phyloP scores from a whole-genome alignment of 2,113 vertebrate genomes.

The Microcebus ravelobensis region DNA sequence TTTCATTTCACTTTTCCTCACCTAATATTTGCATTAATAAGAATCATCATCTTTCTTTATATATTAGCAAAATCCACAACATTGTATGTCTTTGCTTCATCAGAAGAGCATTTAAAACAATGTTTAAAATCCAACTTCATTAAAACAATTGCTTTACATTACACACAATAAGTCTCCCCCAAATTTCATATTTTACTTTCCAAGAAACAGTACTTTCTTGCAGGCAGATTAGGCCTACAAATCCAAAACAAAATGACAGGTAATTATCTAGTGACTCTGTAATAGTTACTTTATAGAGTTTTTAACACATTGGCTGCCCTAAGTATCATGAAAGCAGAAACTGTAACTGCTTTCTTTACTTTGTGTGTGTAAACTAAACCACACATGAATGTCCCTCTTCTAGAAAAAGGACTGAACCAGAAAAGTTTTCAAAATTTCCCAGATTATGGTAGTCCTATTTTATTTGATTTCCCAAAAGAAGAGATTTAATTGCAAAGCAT shows the following conservation, averaged over 20 bases:
- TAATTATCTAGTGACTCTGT: constrained; percentile 20
- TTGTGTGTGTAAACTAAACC: constrained; percentile 31
- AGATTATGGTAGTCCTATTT: constrained; percentile 18
- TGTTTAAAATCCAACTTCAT: not conserved
- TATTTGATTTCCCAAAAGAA: constrained; percentile 15
- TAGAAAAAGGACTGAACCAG: constrained; percentile 42
- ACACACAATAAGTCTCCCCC: constrained; percentile 3
- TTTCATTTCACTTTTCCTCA: constrained; percentile 49
- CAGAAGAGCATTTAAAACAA: constrained; percentile 40
- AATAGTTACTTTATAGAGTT: constrained; percentile 39
- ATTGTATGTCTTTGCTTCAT: not conserved
- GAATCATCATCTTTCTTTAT: not conserved
- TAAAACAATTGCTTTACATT: constrained; percentile 48
- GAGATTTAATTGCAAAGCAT: constrained; percentile 7
- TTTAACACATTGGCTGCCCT: constrained; percentile 38
- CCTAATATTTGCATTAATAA: constrained; percentile 25
- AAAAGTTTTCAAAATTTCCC: constrained; percentile 43
- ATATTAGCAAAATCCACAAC: constrained; percentile 40
- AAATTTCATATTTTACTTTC: constrained; percentile 45
- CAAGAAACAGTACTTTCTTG: constrained; percentile 47
- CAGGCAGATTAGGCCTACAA: not conserved
- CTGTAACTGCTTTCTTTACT: constrained; percentile 34
- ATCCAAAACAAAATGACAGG: constrained; percentile 61
- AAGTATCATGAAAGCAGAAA: constrained; percentile 31
- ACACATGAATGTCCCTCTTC: not conserved